These are phyloP conservation scores for Orussus abietinus DNA, from an alignment of 1,140 invertebrate species.

Conservation along the genomic window DNA sequence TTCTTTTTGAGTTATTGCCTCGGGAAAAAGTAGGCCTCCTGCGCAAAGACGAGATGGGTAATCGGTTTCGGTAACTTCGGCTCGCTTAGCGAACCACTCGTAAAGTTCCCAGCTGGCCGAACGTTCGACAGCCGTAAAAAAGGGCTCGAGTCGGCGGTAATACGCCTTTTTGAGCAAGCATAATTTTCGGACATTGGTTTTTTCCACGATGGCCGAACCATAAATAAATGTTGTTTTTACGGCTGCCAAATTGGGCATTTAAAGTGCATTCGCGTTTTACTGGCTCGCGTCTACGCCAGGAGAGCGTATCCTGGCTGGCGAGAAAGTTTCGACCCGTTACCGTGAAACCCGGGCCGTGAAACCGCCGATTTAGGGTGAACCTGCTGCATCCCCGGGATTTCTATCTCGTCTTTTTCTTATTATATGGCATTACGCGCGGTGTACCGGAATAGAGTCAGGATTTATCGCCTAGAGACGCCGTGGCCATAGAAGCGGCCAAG, in stretches of 20 bases:
- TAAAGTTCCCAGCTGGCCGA: background rate
- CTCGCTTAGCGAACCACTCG: background rate
- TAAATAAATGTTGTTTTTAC: conserved; percentile 55
- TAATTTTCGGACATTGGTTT: conserved; percentile 44
- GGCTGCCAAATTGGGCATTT: conserved; percentile 53
- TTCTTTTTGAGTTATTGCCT: too few species aligned
- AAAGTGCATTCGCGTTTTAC: conserved; percentile 40
- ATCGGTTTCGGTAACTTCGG: too few species aligned
- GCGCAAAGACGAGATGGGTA: too few species aligned
- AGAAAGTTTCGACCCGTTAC: background rate
- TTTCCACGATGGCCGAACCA: conserved; percentile 44
- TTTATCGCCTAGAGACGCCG: conserved; percentile 1
- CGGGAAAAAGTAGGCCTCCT: too few species aligned
- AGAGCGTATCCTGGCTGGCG: background rate
- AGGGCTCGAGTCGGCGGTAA: conserved; percentile 20
- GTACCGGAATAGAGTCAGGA: too few species aligned
- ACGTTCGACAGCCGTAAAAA: conserved; percentile 1
- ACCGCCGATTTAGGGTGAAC: too few species aligned
- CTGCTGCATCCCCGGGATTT: too few species aligned
- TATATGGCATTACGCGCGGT: too few species aligned
- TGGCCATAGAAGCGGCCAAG: background rate
- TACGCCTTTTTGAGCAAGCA: conserved; percentile 33
- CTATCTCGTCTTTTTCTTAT: too few species aligned
- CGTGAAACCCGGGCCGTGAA: too few species aligned
- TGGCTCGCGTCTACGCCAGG: conserved; percentile 3